Evolutionary conservation across 2,113 vertebrate species (phyloP).

Genomic region (Tinamus guttatus): DNA sequence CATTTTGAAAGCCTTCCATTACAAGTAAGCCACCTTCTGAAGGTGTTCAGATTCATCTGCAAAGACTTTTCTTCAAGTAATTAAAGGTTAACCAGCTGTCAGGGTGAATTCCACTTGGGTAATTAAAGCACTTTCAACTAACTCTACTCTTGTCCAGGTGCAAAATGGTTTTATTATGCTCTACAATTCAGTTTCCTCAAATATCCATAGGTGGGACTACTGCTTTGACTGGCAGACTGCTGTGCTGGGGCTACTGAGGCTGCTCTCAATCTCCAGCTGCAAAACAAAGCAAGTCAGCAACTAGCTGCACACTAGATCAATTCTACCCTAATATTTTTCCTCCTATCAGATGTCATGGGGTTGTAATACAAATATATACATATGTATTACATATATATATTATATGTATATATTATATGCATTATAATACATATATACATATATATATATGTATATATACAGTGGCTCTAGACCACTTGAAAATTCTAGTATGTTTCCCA

Average conservation of each 20-base stretch:
- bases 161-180: not conserved
- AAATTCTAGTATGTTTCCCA: not conserved
- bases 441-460: too few relatives aligned
- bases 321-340: not conserved
- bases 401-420: too few relatives aligned
- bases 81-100: not conserved
- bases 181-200: not conserved
- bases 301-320: not conserved
- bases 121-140: not conserved
- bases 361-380: too few relatives aligned
- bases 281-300: not conserved
- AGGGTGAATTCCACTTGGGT: not conserved
- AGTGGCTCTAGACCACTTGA: not conserved
- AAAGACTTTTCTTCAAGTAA: not conserved
- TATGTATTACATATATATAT: too few relatives aligned
- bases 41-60: not conserved
- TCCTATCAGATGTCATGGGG: too few relatives aligned
- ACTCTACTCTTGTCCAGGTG: not conserved
- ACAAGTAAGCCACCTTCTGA: not conserved
- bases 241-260: too few relatives aligned
- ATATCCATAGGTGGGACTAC: not conserved
- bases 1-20: not conserved
- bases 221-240: not conserved
- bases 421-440: too few relatives aligned
- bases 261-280: not conserved